Evolutionary conservation across 2,113 vertebrate genomes (phyloP).

Genomic region (Pollachius pollachius): DNA sequence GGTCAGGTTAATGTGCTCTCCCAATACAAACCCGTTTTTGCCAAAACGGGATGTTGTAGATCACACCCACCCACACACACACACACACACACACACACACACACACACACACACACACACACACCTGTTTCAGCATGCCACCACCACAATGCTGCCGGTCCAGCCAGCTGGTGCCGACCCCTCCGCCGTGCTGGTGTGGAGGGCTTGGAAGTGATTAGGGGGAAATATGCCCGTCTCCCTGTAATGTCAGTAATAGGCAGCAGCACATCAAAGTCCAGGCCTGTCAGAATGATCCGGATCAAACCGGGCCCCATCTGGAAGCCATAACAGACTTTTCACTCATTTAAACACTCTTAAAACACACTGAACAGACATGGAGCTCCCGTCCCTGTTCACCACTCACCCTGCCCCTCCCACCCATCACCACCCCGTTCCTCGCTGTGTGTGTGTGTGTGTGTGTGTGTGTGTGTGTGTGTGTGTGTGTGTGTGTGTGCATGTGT

Average conservation of each 20-base stretch:
- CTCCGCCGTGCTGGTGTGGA: conserved; percentile 25
- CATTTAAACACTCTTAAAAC: conserved; percentile 75
- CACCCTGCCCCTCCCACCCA: conserved; percentile 56
- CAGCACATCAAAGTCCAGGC: conserved; percentile 73
- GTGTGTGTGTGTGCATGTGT: conserved; percentile 16
- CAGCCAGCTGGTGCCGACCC: conserved; percentile 28
- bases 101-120: conserved; percentile 17
- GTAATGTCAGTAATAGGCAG: conserved; percentile 74
- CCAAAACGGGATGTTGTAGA: background rate
- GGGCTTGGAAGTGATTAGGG: conserved; percentile 75
- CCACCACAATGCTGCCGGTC: conserved; percentile 15
- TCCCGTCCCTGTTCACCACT: conserved; percentile 65
- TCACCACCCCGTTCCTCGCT: conserved; percentile 48
- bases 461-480: conserved; percentile 22
- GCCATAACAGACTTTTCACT: conserved; percentile 71
- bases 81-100: conserved; percentile 11
- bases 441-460: conserved; percentile 26
- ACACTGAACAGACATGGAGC: conserved; percentile 67
- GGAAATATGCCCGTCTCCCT: conserved; percentile 65
- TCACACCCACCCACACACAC: background rate
- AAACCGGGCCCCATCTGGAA: conserved; percentile 73
- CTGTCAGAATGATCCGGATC: conserved; percentile 72
- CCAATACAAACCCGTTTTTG: background rate
- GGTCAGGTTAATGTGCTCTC: no score
- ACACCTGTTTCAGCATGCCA: background rate